These are phyloP conservation scores for Columba janthina DNA, from an alignment of 2,113 vertebrate species.

Conservation along the genomic window DNA sequence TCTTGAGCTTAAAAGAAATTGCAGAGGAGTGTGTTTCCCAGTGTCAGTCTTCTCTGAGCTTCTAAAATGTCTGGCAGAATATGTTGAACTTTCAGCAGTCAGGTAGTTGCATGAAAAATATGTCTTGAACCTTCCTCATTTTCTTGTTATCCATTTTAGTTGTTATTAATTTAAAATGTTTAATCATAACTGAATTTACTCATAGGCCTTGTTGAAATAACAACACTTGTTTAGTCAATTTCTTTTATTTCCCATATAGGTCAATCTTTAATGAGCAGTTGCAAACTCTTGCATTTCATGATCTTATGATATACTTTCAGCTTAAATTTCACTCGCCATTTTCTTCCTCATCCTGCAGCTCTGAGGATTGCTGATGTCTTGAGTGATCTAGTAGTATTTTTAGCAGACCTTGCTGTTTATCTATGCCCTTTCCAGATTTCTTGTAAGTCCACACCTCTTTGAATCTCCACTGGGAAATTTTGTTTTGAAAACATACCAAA, in stretches of 20 bases:
- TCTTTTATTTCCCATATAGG: not conserved
- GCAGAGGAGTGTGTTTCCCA: not conserved
- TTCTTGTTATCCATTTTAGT: not conserved
- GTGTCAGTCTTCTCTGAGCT: not conserved
- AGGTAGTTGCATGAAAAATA: not conserved
- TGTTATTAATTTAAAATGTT: not conserved
- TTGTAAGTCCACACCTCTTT: not conserved
- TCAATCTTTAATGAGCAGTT: not conserved
- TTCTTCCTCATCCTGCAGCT: not conserved
- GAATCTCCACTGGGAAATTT: not conserved
- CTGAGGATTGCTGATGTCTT: not conserved
- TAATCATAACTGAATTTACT: not conserved
- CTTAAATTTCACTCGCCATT: not conserved
- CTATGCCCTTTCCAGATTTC: not conserved
- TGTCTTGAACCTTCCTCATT: not conserved
- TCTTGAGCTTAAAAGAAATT: not conserved
- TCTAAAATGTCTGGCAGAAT: not conserved
- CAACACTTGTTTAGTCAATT: not conserved
- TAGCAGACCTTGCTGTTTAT: not conserved
- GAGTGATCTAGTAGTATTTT: not conserved
- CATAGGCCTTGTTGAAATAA: not conserved
- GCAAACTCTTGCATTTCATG: not conserved
- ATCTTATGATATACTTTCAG: not conserved
- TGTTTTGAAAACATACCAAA: not conserved
- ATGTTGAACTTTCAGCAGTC: not conserved